Percentiles rank a stretch among this genome's conserved stretches.
Conservation (phyloP, 92 coral and sea anemone genomes). For the Epizoanthus ramosus region DNA sequence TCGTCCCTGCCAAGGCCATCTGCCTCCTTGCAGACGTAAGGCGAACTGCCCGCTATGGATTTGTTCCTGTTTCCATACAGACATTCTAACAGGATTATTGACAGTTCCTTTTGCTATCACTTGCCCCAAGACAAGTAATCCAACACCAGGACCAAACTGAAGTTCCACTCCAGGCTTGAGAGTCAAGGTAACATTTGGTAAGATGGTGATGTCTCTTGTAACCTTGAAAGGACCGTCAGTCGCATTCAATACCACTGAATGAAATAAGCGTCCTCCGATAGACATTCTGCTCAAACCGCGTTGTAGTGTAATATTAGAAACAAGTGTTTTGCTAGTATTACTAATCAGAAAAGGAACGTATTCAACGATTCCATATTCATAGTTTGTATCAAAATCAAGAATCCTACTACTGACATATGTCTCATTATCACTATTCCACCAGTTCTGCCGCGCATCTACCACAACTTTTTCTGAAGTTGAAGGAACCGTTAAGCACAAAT, state of each 20-base stretch:
- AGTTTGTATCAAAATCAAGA: constrained; percentile 19
- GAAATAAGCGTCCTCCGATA: constrained; percentile 32
- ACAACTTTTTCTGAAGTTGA: not conserved
- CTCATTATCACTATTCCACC: constrained; percentile 5
- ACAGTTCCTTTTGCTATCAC: constrained; percentile 29
- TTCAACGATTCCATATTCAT: constrained; percentile 13
- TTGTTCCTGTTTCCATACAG: not conserved
- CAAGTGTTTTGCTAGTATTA: not conserved
- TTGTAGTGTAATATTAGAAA: not conserved
- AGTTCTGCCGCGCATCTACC: constrained; percentile 9
- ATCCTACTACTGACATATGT: not conserved
- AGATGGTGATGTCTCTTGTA: constrained; percentile 21
- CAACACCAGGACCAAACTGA: constrained; percentile 35
- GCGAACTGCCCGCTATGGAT: not conserved
- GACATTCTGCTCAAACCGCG: not conserved
- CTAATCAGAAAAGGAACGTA: constrained; percentile 7
- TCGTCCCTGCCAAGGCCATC: not conserved
- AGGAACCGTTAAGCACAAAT: not conserved
- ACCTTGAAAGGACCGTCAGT: constrained; percentile 13
- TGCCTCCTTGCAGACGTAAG: not conserved
- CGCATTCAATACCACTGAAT: constrained; percentile 10
- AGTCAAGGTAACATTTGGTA: constrained; percentile 29
- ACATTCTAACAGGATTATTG: not conserved
- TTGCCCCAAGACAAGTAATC: constrained; percentile 44
- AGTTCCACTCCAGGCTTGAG: constrained; percentile 40